A percentile compares a stretch with the other conserved stretches of the same genome.
Evolutionary conservation across 2,113 vertebrate species (phyloP).

Genomic region (Colaptes auratus): DNA sequence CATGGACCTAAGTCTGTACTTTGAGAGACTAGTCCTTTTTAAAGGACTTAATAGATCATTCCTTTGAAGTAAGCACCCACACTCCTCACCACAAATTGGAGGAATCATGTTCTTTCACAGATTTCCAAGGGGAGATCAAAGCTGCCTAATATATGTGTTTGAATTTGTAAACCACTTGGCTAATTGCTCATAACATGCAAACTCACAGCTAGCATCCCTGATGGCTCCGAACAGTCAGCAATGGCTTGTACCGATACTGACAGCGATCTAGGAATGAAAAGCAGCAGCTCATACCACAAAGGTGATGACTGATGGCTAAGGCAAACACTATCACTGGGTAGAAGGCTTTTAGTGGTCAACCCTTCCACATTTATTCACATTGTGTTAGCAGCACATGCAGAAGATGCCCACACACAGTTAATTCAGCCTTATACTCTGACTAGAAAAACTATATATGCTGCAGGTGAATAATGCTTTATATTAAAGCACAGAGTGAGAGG

Average conservation of each 20-base stretch:
- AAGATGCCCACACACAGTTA: neutral
- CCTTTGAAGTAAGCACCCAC: neutral
- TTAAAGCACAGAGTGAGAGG: conserved; percentile 4
- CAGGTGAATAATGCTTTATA: conserved; percentile 38
- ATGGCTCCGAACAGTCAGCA: neutral
- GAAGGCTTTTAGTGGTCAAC: neutral
- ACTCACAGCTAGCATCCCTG: neutral
- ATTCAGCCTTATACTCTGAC: neutral
- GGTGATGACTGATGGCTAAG: neutral
- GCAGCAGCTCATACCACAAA: neutral
- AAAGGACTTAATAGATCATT: neutral
- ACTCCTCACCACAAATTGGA: neutral
- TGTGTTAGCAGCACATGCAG: neutral
- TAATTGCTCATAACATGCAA: neutral
- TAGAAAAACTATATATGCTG: neutral
- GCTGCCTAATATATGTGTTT: neutral
- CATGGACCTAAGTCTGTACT: neutral
- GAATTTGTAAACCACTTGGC: neutral
- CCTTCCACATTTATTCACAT: neutral
- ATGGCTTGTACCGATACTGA: neutral
- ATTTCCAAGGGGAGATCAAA: neutral
- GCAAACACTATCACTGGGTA: neutral
- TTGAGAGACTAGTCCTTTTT: neutral
- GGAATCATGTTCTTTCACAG: neutral
- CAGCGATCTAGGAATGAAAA: neutral